These are phyloP conservation scores for Bombyx huttoni DNA, from an alignment of 2,888 invertebrate genomes.

Conservation along the genomic window DNA sequence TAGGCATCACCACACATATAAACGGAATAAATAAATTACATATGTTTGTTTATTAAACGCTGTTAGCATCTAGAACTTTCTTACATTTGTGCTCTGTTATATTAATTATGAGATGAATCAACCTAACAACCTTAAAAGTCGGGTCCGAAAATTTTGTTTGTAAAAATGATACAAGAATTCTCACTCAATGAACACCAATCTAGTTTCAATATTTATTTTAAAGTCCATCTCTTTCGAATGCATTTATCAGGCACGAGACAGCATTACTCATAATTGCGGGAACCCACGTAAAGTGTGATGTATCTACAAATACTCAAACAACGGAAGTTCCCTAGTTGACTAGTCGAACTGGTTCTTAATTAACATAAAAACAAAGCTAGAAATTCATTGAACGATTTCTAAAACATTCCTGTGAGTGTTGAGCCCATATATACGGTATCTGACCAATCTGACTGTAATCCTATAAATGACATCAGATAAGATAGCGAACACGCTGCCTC, in stretches of 20 bases:
- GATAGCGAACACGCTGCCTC: constrained; percentile 31
- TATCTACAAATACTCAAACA: constrained; percentile 36
- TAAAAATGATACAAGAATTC: constrained; percentile 30
- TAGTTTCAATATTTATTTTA: constrained; percentile 9
- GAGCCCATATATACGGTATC: constrained; percentile 48
- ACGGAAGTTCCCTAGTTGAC: constrained; percentile 53
- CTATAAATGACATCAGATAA: constrained; percentile 68
- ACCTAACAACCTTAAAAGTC: constrained; percentile 11
- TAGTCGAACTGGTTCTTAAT: constrained; percentile 49
- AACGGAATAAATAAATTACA: no score
- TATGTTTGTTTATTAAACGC: not conserved
- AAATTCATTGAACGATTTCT: constrained; percentile 61
- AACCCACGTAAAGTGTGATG: constrained; percentile 34
- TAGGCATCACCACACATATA: no score
- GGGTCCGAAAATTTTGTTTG: constrained; percentile 22
- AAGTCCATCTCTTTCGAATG: constrained; percentile 14
- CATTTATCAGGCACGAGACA: constrained; percentile 12
- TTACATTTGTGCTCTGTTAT: constrained; percentile 18
- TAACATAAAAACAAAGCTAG: constrained; percentile 67
- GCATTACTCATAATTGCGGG: constrained; percentile 13
- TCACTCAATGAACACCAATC: constrained; percentile 16
- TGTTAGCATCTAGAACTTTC: not conserved
- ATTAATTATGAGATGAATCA: constrained; percentile 23
- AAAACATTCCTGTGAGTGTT: constrained; percentile 35
- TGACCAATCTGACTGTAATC: constrained; percentile 63